A percentile compares a stretch with the other conserved stretches of the same genome.
Conservation (phyloP, 2,797 vertebrate species). For the Leptoclinus maculatus region DNA sequence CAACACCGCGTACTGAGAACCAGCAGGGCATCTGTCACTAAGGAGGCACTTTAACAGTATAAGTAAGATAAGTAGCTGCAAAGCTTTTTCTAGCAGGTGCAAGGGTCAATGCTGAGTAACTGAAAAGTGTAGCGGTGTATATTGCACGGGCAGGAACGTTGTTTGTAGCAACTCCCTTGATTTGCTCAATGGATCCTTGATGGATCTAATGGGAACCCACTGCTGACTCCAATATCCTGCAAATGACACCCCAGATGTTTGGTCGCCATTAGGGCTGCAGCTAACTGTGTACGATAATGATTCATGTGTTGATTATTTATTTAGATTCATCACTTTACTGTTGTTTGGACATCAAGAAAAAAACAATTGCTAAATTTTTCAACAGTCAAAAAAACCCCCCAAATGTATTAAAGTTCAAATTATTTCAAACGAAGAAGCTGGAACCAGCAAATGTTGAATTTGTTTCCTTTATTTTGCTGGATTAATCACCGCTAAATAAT, state of each 20-base stretch:
- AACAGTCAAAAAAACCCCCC: neutral
- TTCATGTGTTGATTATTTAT: neutral
- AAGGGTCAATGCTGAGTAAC: slow-evolving; percentile 31
- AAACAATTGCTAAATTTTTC: neutral
- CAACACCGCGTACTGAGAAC: neutral
- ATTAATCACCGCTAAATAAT: neutral
- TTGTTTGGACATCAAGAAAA: slow-evolving; percentile 4
- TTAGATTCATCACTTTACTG: neutral
- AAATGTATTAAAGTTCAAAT: neutral
- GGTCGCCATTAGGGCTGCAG: slow-evolving; percentile 27
- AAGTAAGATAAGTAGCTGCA: slow-evolving; percentile 23
- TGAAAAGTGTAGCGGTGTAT: slow-evolving; percentile 8
- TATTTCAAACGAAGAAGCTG: neutral
- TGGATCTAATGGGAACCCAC: slow-evolving; percentile 18
- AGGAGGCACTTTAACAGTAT: slow-evolving; percentile 5
- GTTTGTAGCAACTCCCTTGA: slow-evolving; percentile 36
- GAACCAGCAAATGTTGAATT: neutral
- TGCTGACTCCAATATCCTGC: neutral
- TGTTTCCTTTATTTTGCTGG: neutral
- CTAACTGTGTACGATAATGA: neutral
- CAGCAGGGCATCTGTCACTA: slow-evolving; percentile 20
- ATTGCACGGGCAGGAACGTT: slow-evolving; percentile 26
- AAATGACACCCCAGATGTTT: slow-evolving; percentile 12
- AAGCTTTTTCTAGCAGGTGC: slow-evolving; percentile 34
- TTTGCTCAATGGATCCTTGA: slow-evolving; percentile 22